A percentile compares a stretch with the other conserved stretches of the same genome.
Evolutionary conservation across 2,113 vertebrate species (phyloP).

Genomic region (Carlito syrichta): DNA sequence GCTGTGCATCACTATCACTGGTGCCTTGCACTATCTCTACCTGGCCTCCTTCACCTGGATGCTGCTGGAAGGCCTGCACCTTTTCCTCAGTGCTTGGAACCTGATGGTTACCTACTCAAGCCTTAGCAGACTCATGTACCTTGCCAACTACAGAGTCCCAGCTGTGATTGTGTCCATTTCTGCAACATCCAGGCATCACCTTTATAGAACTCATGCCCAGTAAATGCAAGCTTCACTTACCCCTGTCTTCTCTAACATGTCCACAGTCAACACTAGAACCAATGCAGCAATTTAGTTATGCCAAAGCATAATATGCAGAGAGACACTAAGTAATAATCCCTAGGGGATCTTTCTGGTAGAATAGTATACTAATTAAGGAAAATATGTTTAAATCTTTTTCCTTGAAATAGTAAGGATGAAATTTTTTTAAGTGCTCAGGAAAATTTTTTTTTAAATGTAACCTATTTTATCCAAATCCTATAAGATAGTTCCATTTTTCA

Average conservation of each 20-base stretch:
- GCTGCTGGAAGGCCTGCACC: slow-evolving; percentile 72
- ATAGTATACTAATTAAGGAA: background rate
- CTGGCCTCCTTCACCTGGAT: slow-evolving; percentile 78
- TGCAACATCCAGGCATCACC: slow-evolving; percentile 38
- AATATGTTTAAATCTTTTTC: background rate
- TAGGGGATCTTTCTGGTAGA: background rate
- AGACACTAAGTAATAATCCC: background rate
- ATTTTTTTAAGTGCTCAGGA: too few relatives aligned
- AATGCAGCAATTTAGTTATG: too few relatives aligned
- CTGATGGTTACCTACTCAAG: slow-evolving; percentile 59
- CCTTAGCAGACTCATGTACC: background rate
- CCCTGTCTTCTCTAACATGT: background rate
- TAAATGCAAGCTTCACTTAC: background rate
- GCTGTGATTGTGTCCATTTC: slow-evolving; percentile 60
- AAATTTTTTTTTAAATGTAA: background rate
- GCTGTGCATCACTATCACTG: slow-evolving; percentile 48
- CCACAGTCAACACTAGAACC: too few relatives aligned
- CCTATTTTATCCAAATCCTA: background rate
- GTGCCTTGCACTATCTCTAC: slow-evolving; percentile 75
- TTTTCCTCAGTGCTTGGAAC: slow-evolving; percentile 73
- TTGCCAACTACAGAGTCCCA: slow-evolving; percentile 68
- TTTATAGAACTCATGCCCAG: slow-evolving; percentile 62
- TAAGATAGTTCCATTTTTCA: background rate
- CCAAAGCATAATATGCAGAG: background rate
- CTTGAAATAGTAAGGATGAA: background rate